Evolutionary conservation across 2,888 invertebrate species (phyloP), one percentile per base, ranked within the genome.

Genomic region (Xanthia icteritia): DNA sequence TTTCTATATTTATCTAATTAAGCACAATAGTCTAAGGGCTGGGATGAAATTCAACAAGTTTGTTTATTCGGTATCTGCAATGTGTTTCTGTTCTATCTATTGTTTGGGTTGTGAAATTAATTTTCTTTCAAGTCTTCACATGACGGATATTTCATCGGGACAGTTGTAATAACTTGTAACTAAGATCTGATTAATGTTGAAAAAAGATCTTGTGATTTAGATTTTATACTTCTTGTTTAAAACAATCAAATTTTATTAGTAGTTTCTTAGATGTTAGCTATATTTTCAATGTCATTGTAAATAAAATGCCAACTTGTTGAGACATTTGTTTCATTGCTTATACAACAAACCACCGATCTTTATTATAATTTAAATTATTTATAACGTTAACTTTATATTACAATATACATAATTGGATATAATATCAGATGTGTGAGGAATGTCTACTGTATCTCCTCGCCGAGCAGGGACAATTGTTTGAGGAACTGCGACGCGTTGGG

Each of bases 401-500:
- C 87, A 88, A 88, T 88, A 88, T 88, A 87, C 81, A 88, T 83
- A 81, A 73, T 66, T 64, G 79, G 84, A 83, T 83, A 83, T 81
- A 77, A 73, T 76, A 77, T 80, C 76, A 77, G 58, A 74, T 51
- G 74, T 63, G 73, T 58, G 48, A 76, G 88, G 95, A 96, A 95
- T 95, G 95, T 94, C 94, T 92, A 96, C 87, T 97, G 97, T 83
- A 98, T 97, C 93, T 98, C 98, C 91, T 98, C 97, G 65, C 98
- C 98, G 83, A 98, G 94, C 48, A 98, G 97, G n/a, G 98, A 98
- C 51, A 99, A 97, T 95, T 99, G 99, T 94, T 98, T 98, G 81
- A 99, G 97, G 95, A 99, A 99, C 93, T 99, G 99, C 88, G 98
- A 97, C 11, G 99, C 99, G 96, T 99, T 99, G 86, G 98, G 98